These are phyloP conservation scores for Gila robusta DNA, from an alignment of 2,797 vertebrate species.

Conservation along the genomic window DNA sequence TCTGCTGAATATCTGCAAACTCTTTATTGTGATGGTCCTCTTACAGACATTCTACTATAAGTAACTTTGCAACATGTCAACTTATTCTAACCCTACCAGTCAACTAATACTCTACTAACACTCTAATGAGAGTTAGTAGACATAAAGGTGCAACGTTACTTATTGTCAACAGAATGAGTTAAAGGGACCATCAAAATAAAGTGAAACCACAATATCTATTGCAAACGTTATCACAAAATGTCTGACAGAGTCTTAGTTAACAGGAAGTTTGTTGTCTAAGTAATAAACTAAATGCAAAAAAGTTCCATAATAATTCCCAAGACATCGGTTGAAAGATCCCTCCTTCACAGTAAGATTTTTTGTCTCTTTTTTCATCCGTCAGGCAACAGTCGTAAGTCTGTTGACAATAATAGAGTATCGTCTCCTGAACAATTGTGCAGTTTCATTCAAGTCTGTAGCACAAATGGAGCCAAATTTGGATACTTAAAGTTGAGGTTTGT, in stretches of 20 bases:
- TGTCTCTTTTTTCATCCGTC: too few species aligned
- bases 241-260: neutral
- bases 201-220: slow-evolving; percentile 26
- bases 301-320: neutral
- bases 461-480: neutral
- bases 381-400: neutral
- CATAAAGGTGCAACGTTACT: too few species aligned
- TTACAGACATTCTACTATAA: too few species aligned
- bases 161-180: too few species aligned
- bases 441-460: neutral
- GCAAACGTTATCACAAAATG: neutral
- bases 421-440: neutral
- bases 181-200: too few species aligned
- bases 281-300: slow-evolving; percentile 9
- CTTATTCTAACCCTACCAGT: too few species aligned
- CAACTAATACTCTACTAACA: too few species aligned
- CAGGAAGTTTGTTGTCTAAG: neutral
- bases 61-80: too few species aligned
- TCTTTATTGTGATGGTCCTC: too few species aligned
- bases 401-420: neutral
- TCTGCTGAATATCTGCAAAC: too few species aligned
- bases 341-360: neutral
- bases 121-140: too few species aligned
- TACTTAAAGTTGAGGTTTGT: neutral
- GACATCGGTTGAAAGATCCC: neutral